These are phyloP conservation scores for Copidosoma aretas DNA, from an alignment of 2,888 invertebrate genomes.

Conservation along the genomic window DNA sequence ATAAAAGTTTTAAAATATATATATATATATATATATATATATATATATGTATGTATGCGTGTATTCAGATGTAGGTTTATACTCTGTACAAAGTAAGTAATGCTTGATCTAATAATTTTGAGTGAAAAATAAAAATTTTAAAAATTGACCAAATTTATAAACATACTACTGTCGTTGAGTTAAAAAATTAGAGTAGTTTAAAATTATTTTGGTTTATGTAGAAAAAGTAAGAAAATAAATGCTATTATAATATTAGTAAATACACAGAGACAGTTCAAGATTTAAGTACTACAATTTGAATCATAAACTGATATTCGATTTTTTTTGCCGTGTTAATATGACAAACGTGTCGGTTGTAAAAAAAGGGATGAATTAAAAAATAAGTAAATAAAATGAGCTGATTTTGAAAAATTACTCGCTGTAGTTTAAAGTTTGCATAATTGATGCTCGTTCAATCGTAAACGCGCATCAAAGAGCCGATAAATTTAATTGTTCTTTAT, in stretches of 20 bases:
- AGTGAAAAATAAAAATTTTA: conserved; percentile 19
- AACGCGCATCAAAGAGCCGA: conserved; percentile 38
- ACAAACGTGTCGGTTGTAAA: background rate
- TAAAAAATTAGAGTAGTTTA: conserved; percentile 5
- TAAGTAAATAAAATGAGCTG: background rate
- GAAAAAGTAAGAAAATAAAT: conserved; percentile 19
- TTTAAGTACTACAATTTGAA: conserved; percentile 29
- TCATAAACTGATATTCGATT: background rate
- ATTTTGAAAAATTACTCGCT: conserved; percentile 16
- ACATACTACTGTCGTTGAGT: background rate
- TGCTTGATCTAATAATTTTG: conserved; percentile 4
- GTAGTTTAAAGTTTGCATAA: conserved; percentile 24
- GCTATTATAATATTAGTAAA: conserved; percentile 25
- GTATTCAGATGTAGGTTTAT: conserved; percentile 25
- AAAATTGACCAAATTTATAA: conserved; percentile 8
- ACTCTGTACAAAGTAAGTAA: conserved; percentile 33
- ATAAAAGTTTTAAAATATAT: conserved; percentile 34
- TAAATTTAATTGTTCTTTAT: conserved; percentile 28
- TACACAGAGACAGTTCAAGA: conserved; percentile 16
- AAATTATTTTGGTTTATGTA: no score
- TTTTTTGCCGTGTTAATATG: background rate
- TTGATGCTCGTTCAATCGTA: conserved; percentile 33
- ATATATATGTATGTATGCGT: no score
- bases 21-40: conserved; percentile 6
- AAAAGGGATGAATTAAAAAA: background rate